These are phyloP conservation scores for Leuciscus waleckii DNA, from an alignment of 2,797 vertebrate species.

Conservation along the genomic window DNA sequence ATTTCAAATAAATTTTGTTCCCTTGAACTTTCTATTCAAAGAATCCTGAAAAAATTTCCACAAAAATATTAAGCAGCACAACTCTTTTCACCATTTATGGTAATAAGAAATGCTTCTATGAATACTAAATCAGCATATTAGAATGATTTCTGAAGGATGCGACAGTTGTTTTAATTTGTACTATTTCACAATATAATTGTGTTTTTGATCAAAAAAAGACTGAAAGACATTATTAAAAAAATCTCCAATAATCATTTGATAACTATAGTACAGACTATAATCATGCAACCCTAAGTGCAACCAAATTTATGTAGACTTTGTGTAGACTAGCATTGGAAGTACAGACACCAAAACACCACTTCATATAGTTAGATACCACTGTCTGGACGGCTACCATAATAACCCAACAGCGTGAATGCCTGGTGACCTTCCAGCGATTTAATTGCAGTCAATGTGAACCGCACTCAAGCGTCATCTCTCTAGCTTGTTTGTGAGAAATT, in stretches of 20 bases:
- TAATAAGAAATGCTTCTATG: background rate
- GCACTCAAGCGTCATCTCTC: background rate
- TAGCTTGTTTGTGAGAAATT: constrained; percentile 15
- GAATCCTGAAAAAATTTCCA: background rate
- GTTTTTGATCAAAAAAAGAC: no score
- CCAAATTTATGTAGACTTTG: background rate
- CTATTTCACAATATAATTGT: no score
- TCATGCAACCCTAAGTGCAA: background rate
- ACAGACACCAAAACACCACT: background rate
- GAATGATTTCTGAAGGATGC: background rate
- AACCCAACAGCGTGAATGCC: background rate
- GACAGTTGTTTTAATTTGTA: background rate
- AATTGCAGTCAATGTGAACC: background rate
- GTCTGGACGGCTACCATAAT: background rate
- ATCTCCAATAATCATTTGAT: background rate
- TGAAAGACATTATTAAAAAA: background rate
- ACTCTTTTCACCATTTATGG: background rate
- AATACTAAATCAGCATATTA: background rate
- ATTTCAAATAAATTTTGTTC: background rate
- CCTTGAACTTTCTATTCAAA: background rate
- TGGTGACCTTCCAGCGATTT: background rate
- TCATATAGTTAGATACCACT: background rate
- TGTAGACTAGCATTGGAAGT: background rate
- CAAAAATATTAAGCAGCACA: background rate
- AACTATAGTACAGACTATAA: background rate